Base-by-base conservation (phyloP, 2,888 invertebrate species). In the Cephus runcator region DNA sequence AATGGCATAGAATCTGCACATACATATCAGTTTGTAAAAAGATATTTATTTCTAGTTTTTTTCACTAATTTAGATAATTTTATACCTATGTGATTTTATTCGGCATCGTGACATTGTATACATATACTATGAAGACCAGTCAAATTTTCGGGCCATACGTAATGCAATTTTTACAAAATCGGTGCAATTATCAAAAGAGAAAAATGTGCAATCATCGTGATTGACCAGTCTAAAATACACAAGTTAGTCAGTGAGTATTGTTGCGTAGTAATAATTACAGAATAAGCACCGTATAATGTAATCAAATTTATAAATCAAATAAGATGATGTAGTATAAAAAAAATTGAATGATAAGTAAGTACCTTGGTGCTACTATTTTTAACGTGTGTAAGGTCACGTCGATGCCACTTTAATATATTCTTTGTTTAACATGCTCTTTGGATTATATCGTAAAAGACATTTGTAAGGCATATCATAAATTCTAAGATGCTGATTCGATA, bases 1-100 rank as follows among this genome's bases (percentile, higher is more conserved):
- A 23, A 56, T 23, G 56, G 9, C 23, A 56, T 23, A 56, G 56
- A 56, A 23, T 56, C 56, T 56, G 23, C 23, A 6, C 9, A 56
- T 56, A 23, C 23, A 23, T 23, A 56, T 56, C 23, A 56, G 9
- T 56, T 56, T 23, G 23, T 56, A 56, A 56, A 56, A 56, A 56
- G 56, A 56, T 56, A 56, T 56, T 56, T 56, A 56, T 56, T 56
- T 56, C 56, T 56, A 56, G 56, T 23, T 23, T 74, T 74, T n/a
- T 74, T 30, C 23, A 34, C 74, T 34, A 33, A 33, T 74, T 34
- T 74, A 34, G 35, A 30, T 74, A 74, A 34, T 74, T 74, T 34
- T 31, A 15, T 33, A 34, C 6, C 34, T 74, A 74, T 23, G 4
- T 6, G 12, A 35, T 23, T 34, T 74, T 74, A 23, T 2, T 74